These are phyloP conservation scores for Heliconius hermathena DNA, from an alignment of 1,140 invertebrate species.

Conservation along the genomic window DNA sequence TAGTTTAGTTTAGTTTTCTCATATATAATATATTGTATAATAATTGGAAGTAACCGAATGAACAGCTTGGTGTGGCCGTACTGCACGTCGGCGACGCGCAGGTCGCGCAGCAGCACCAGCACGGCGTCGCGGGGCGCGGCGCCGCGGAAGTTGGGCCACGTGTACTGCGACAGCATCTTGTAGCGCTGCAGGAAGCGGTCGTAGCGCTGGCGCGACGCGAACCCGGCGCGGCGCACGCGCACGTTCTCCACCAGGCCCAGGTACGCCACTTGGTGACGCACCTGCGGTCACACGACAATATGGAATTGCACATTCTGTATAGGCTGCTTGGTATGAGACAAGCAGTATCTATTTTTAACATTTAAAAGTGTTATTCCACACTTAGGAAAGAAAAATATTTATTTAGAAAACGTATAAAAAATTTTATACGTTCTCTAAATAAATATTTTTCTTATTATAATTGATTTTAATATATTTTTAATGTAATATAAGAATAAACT, in stretches of 20 bases:
- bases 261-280: constrained; percentile 95
- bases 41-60: constrained; percentile 83
- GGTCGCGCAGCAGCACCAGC: constrained; percentile 90
- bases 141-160: constrained; percentile 96
- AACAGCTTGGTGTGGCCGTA: constrained; percentile 98
- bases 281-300: constrained; percentile 72
- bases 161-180: constrained; percentile 97
- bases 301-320: no score
- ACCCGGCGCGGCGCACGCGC: constrained; percentile 95
- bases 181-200: constrained; percentile 93
- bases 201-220: constrained; percentile 95
- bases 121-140: constrained; percentile 91
- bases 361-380: no score
- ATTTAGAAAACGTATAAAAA: no score
- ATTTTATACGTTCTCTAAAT: no score
- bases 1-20: no score
- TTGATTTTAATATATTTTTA: no score
- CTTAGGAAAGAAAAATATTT: no score
- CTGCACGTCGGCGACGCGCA: constrained; percentile 92
- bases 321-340: no score
- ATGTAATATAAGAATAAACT: no score
- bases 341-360: no score
- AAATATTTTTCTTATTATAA: no score
- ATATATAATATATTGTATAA: no score
- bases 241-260: constrained; percentile 96